Base-by-base conservation (phyloP, 2,888 invertebrate genomes). In the Conchocele bisecta region DNA sequence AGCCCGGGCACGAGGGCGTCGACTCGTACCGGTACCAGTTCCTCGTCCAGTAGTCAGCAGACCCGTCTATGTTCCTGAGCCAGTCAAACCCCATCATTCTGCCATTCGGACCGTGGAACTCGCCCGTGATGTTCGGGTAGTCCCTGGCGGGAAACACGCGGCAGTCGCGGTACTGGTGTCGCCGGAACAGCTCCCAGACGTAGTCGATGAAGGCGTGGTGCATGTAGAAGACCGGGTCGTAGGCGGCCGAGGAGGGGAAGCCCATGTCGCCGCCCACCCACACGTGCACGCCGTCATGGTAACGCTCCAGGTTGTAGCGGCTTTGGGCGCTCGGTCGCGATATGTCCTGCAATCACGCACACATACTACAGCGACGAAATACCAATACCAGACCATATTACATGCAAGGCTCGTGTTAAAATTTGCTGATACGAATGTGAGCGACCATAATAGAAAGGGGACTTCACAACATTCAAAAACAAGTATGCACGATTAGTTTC, bases 121-220 rank as follows among this genome's bases (percentile, higher is more conserved):
- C 28, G 3, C 39, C 13, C 1, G 58, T 22, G 0, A 37, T 48
- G 29, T 35, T 22, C 11, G 72, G 76, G 28, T 76, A 76, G 37
- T 72, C 72, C 24, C 33, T 59, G 0, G 35, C 24, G 13, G 72
- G 69, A 41, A 72, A 46, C 5, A 66, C 60, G 11, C 68, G 39
- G 31, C 76, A 76, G 7, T 26, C 28, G 15, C 50, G 28, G 15
- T 17, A 11, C 37, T 72, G 72, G 5, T 60, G 57, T 13, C 58
- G 29, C 7, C 82, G 63, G 65, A 83, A 86, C 22, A 81, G 39
- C 46, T 82, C 79, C 83, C 83, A 84, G 3, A 85, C 46, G 60
- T 81, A 81, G 66, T 86, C 86, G 7, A 82, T 71, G 48, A 75
- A 85, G 6, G 83, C 79, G 53, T 83, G 83, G 57, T 83, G 79